A percentile compares a stretch with the other conserved stretches of the same genome.
Conservation (phyloP, 2,888 invertebrate genomes). For the Drosophila subquinaria region DNA sequence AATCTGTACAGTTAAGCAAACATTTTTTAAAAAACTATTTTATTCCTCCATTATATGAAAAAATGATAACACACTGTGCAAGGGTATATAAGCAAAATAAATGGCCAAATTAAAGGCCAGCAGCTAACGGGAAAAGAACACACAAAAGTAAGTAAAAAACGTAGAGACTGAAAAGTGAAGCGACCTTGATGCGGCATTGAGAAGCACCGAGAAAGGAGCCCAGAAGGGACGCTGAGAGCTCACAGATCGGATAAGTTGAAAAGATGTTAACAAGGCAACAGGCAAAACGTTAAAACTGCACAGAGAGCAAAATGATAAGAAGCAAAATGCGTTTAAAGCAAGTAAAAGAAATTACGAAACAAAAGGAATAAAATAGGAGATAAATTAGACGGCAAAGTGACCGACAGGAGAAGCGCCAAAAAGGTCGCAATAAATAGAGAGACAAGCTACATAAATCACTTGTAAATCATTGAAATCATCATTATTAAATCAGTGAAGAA, state of each 20-base stretch:
- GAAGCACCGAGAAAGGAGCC: neutral
- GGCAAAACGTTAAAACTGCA: neutral
- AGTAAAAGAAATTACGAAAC: neutral
- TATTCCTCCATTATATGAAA: too few species aligned
- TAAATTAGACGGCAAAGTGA: neutral
- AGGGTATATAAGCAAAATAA: neutral
- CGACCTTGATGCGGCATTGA: neutral
- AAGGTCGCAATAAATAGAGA: neutral
- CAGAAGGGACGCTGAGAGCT: neutral
- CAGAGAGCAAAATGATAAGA: neutral
- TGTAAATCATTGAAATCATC: too few species aligned
- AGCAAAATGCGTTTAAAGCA: neutral
- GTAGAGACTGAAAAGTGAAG: neutral
- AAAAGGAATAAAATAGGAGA: neutral
- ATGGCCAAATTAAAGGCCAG: constrained; percentile 2
- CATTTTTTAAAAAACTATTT: too few species aligned
- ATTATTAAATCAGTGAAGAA: too few species aligned
- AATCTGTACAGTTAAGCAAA: too few species aligned
- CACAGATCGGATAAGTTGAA: constrained; percentile 7
- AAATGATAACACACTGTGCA: neutral
- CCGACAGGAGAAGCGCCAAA: neutral
- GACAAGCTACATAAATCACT: too few species aligned
- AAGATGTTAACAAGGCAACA: constrained; percentile 1
- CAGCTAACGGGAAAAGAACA: neutral
- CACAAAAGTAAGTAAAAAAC: neutral